Percentiles rank a stretch among this genome's conserved stretches.
Evolutionary conservation across 2,797 vertebrate genomes (phyloP).

Genomic region (Typhlichthys eigenmanni): DNA sequence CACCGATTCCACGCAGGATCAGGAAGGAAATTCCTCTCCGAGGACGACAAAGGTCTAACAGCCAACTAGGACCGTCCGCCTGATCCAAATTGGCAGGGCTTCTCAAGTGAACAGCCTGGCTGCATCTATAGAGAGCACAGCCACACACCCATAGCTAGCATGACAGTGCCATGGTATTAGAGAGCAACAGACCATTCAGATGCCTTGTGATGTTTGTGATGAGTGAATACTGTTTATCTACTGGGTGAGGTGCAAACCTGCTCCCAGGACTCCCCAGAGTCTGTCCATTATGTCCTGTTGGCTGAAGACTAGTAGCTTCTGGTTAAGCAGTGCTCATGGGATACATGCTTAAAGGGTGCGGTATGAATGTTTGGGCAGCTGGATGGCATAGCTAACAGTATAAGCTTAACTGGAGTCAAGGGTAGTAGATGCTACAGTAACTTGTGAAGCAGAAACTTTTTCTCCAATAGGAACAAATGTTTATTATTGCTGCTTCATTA

Average conservation of each 20-base stretch:
- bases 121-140: slow-evolving; percentile 6
- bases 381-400: too few relatives aligned
- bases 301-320: background rate
- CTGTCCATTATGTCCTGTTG: slow-evolving; percentile 41
- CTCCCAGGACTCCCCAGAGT: slow-evolving; percentile 41
- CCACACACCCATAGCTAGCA: background rate
- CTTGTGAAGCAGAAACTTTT: too few relatives aligned
- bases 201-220: too few relatives aligned
- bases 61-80: slow-evolving; percentile 11
- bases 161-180: background rate
- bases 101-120: slow-evolving; percentile 21
- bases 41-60: slow-evolving; percentile 26
- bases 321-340: too few relatives aligned
- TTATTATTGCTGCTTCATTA: too few relatives aligned
- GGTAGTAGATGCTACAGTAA: too few relatives aligned
- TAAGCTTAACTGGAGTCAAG: too few relatives aligned
- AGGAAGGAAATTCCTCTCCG: slow-evolving; percentile 66
- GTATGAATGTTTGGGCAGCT: too few relatives aligned
- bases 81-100: slow-evolving; percentile 38
- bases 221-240: slow-evolving; percentile 52
- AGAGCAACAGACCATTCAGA: too few relatives aligned
- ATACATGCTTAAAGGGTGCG: too few relatives aligned
- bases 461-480: too few relatives aligned
- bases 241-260: slow-evolving; percentile 56
- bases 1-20: slow-evolving; percentile 65